Percentiles rank a stretch among this genome's conserved stretches.
These are phyloP conservation scores for Trissolcus basalis DNA, from an alignment of 1,140 invertebrate genomes.

Conservation along the genomic window DNA sequence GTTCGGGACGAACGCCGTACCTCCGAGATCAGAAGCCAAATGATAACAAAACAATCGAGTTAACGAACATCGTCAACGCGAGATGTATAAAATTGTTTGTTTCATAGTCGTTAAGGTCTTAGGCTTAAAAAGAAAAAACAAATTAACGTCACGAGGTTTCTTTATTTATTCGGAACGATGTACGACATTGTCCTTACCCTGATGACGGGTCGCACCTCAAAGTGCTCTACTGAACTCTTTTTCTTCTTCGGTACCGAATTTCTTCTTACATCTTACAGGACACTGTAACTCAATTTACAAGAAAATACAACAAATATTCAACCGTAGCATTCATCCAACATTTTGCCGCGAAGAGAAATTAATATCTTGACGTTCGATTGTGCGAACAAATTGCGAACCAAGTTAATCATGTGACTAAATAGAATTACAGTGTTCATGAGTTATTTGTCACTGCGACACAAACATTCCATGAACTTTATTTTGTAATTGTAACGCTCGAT, in stretches of 20 bases:
- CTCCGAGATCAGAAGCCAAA: constrained; percentile 34
- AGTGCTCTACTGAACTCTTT: background rate
- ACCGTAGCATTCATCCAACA: no score
- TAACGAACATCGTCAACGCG: constrained; percentile 55
- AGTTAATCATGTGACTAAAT: constrained; percentile 3
- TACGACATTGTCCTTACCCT: constrained; percentile 39
- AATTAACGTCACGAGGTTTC: constrained; percentile 53
- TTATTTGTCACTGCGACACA: constrained; percentile 22
- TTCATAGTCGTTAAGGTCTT: constrained; percentile 63
- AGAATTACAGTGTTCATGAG: constrained; percentile 13
- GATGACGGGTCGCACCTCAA: constrained; percentile 29
- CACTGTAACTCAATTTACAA: no score
- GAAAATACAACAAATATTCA: no score
- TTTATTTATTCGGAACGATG: constrained; percentile 62
- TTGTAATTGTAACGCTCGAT: constrained; percentile 49
- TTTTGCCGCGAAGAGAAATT: no score
- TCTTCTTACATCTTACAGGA: constrained; percentile 6
- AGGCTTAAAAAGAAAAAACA: no score
- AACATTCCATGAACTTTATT: constrained; percentile 51
- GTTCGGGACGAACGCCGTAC: constrained; percentile 16
- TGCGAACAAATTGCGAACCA: no score
- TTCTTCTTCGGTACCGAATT: constrained; percentile 6
- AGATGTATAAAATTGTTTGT: constrained; percentile 67
- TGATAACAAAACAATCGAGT: constrained; percentile 30
- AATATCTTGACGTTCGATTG: no score